Evolutionary conservation across 2,113 vertebrate species (phyloP).

Genomic region (Syngnathoides biaculeatus): DNA sequence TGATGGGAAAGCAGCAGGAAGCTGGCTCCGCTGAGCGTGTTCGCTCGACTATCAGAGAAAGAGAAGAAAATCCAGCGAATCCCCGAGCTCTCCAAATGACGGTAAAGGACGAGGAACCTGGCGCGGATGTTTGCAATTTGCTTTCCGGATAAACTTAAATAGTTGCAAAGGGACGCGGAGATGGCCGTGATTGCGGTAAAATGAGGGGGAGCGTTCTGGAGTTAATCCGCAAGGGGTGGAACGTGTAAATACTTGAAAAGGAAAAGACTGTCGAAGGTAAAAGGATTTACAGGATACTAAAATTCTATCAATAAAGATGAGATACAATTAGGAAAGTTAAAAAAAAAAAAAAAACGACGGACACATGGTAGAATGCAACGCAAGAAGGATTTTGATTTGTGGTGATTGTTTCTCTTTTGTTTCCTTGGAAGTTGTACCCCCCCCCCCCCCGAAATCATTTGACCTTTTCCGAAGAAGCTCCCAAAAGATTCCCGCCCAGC

Average conservation of each 20-base stretch:
- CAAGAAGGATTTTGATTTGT: no score
- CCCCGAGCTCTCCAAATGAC: background rate
- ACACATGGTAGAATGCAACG: no score
- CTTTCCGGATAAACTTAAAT: background rate
- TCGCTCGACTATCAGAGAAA: background rate
- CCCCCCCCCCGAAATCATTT: background rate
- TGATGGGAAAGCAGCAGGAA: background rate
- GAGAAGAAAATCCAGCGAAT: background rate
- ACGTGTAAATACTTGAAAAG: no score
- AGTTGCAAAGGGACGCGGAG: background rate
- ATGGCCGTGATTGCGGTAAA: background rate
- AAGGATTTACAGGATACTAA: no score
- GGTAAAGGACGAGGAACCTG: background rate
- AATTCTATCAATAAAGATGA: no score
- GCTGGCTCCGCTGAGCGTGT: background rate
- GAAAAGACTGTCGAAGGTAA: no score
- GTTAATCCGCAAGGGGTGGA: no score
- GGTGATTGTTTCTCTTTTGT: background rate
- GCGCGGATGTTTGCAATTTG: background rate
- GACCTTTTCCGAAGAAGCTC: background rate
- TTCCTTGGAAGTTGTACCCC: background rate
- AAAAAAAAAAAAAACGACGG: no score
- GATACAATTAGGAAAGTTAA: no score
- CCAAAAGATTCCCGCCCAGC: background rate
- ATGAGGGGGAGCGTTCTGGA: background rate